These are phyloP conservation scores for Polypedilum pembai DNA, from an alignment of 1,140 invertebrate species.

Conservation along the genomic window DNA sequence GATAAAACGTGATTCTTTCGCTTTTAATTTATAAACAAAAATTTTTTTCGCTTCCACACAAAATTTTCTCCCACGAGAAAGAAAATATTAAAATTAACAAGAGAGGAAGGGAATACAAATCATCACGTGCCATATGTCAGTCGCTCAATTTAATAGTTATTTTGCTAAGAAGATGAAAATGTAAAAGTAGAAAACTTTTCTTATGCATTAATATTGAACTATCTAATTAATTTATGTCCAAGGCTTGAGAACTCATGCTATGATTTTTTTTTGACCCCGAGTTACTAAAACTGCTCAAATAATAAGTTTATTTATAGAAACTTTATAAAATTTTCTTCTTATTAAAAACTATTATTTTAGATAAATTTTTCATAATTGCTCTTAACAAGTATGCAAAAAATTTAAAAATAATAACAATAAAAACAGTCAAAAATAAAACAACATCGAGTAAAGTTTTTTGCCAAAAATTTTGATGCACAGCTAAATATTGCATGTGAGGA, in stretches of 20 bases:
- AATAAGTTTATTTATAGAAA: too few relatives aligned
- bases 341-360: not conserved
- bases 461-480: constrained; percentile 37
- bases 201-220: too few relatives aligned
- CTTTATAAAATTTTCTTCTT: too few relatives aligned
- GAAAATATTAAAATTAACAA: not conserved
- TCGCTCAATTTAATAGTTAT: not conserved
- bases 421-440: not conserved
- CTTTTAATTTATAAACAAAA: not conserved
- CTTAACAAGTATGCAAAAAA: not conserved
- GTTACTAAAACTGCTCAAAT: too few relatives aligned
- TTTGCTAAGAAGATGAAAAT: not conserved
- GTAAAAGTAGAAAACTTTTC: too few relatives aligned
- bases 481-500: constrained; percentile 42
- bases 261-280: too few relatives aligned
- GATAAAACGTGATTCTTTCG: not conserved
- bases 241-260: too few relatives aligned
- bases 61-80: not conserved
- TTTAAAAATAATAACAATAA: not conserved
- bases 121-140: constrained; percentile 9
- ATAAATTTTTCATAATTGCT: not conserved
- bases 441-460: constrained; percentile 36
- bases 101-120: not conserved
- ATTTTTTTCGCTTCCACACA: not conserved
- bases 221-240: too few relatives aligned